Percentiles rank a stretch among this genome's conserved stretches.
Evolutionary conservation across 2,888 invertebrate genomes (phyloP).

Genomic region (Hololepta plana): DNA sequence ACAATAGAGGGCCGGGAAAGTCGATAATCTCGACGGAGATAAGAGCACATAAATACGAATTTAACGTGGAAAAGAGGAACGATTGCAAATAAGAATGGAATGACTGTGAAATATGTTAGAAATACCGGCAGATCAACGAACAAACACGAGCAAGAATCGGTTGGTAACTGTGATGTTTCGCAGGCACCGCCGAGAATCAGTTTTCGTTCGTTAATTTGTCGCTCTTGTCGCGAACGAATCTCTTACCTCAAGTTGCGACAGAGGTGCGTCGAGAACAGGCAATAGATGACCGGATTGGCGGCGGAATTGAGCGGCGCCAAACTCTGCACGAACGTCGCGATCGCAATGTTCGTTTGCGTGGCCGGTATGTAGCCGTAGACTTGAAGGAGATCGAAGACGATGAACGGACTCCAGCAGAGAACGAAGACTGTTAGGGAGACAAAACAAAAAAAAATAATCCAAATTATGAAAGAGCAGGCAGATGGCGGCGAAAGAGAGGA

Average conservation of each 20-base stretch:
- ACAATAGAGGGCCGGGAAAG: too few relatives aligned
- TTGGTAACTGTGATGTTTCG: too few relatives aligned
- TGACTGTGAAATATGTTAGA: too few relatives aligned
- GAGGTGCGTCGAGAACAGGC: constrained; percentile 81
- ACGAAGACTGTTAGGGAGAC: constrained; percentile 58
- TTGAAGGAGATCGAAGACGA: constrained; percentile 81
- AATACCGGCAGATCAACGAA: too few relatives aligned
- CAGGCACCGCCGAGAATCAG: too few relatives aligned
- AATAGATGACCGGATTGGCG: constrained; percentile 89
- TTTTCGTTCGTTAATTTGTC: too few relatives aligned
- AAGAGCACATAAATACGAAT: too few relatives aligned
- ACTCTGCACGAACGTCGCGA: constrained; percentile 87
- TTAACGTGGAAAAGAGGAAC: too few relatives aligned
- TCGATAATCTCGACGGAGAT: too few relatives aligned
- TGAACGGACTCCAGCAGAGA: constrained; percentile 91
- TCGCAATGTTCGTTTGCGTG: constrained; percentile 65
- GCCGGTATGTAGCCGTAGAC: constrained; percentile 72
- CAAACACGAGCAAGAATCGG: too few relatives aligned
- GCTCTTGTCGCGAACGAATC: background rate
- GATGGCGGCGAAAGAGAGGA: too few relatives aligned
- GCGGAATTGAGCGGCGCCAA: constrained; percentile 86
- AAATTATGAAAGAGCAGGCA: constrained; percentile 2
- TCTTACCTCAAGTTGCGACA: constrained; percentile 69
- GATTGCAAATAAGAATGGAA: too few relatives aligned
- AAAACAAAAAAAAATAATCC: constrained; percentile 2